Evolutionary conservation across 2,888 invertebrate genomes (phyloP), one percentile per base, ranked within the genome.

Genomic region (Aspidiotus rigidus): DNA sequence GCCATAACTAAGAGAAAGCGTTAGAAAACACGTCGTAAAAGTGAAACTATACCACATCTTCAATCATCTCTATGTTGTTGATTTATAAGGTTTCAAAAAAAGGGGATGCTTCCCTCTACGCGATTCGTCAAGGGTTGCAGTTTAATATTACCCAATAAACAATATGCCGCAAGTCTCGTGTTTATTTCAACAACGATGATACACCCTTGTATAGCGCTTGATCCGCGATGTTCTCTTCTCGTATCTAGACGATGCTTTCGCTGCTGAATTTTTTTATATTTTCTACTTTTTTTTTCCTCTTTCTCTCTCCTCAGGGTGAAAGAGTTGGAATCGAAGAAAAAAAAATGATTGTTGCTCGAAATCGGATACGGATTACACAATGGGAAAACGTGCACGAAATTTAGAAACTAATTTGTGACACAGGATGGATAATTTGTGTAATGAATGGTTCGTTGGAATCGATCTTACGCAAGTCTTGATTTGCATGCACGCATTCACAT

Each of bases 111-210:
- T 60, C 39, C 67, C 67, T 60, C 60, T 39, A 16, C 57, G 59
- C 59, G 49, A 59, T 67, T 67, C 44, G 60, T 57, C n/a, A 67
- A 67, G 67, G 67, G 67, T 67, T 67, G 59, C 53, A 59, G 59
- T 67, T 67, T 67, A 67, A 67, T 67, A 67, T 67, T 67, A 67
- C 60, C 67, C 67, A 67, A 67, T 67, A 67, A 67, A 67, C 67
- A 67, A 67, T 67, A 67, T 67, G 67, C 67, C 67, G 67, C 67
- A 67, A 67, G 67, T 67, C 60, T 67, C 28, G 44, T 66, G 66
- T 67, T 67, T 67, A 59, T 67, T 67, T 67, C 59, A 60, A 15
- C 44, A 59, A 57, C 59, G 53, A 67, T 59, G 59, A 42, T 42
- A 56, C 56, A 64, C 64, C 56, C 64, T 57, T 57, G 28, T 28